Base-by-base conservation (phyloP, 2,797 vertebrate genomes). In the Cetoscarus ocellatus region DNA sequence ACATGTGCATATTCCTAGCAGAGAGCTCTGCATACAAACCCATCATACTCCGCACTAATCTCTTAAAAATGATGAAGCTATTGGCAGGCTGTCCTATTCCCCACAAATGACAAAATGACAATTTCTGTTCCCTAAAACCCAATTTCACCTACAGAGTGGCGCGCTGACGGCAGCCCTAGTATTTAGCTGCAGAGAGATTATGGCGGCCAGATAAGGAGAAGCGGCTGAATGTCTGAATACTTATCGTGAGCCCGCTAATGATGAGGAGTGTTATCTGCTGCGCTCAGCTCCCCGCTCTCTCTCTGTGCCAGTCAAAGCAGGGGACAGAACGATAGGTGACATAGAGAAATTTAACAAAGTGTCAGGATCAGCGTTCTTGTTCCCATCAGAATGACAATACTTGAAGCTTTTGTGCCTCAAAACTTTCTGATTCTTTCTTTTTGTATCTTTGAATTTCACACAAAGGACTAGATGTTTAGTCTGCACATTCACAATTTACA, bases 201-300 rank as follows among this genome's bases (percentile, higher is more conserved):
- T 11, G 40, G 66, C 12, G 73, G 70, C 52, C 61, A 70, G 93
- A 95, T 94, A 95, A 92, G 86, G 53, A 44, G 64, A 85, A 80
- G 83, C 86, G 7, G 87, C 85, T 76, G 85, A 89, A 84, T 73
- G 82, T 79, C 80, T 82, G 85, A 92, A 93, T 88, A 89, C 90
- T 93, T 94, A 93, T 94, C 90, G 70, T 75, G 75, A 90, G 85
- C 10, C 56, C 18, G 35, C 81, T 88, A 87, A 87, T 85, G 88
- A 93, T 80, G 82, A 79, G 86, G 82, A 58, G 77, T 65, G 86
- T 90, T 92, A 93, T 94, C 94, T 87, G 90, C 86, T 88, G 75
- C 6, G 84, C 90, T 93, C 90, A 91, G 86, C 82, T 68, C 60
- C 52, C 11, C 54, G 61, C 54, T 67, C 59, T 54, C 59, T 56